phyloP scores from a whole-genome alignment of 1,140 invertebrate genomes.

The Gryon sp. region DNA sequence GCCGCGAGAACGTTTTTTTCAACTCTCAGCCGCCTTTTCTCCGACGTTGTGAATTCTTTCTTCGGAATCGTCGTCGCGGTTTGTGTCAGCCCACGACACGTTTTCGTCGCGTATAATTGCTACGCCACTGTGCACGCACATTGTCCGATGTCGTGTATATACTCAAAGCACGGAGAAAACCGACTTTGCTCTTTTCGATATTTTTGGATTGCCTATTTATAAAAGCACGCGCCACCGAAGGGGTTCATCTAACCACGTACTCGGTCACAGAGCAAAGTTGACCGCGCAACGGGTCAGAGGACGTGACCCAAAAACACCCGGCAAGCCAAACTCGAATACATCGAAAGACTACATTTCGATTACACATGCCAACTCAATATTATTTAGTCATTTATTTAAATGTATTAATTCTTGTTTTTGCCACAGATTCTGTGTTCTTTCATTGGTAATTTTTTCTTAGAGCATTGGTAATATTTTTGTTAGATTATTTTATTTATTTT shows the following conservation, averaged over 20 bases:
- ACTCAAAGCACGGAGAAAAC: not conserved
- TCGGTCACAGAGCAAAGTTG: slow-evolving; percentile 54
- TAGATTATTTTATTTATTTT: too few species aligned
- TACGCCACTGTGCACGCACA: slow-evolving; percentile 19
- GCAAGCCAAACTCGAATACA: slow-evolving; percentile 22
- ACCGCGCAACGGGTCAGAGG: slow-evolving; percentile 50
- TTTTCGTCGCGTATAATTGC: slow-evolving; percentile 55
- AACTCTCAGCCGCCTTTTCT: slow-evolving; percentile 1
- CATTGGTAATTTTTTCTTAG: too few species aligned
- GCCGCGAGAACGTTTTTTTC: slow-evolving; percentile 13
- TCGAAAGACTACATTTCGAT: slow-evolving; percentile 9
- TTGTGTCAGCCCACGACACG: slow-evolving; percentile 43
- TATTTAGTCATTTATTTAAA: too few species aligned
- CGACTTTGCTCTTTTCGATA: slow-evolving; percentile 41
- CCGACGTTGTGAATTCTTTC: slow-evolving; percentile 26
- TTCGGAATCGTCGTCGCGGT: slow-evolving; percentile 39
- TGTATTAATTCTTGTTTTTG: too few species aligned
- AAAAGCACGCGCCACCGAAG: slow-evolving; percentile 17
- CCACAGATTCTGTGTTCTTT: too few species aligned
- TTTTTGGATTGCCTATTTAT: slow-evolving; percentile 63
- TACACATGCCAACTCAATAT: not conserved
- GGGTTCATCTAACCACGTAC: slow-evolving; percentile 12
- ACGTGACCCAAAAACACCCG: slow-evolving; percentile 51
- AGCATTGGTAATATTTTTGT: too few species aligned
- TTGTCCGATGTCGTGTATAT: slow-evolving; percentile 24